Evolutionary conservation across 1,140 invertebrate genomes (phyloP), one percentile per base, ranked within the genome.

Genomic region (Aphelenchoides fujianensis): DNA sequence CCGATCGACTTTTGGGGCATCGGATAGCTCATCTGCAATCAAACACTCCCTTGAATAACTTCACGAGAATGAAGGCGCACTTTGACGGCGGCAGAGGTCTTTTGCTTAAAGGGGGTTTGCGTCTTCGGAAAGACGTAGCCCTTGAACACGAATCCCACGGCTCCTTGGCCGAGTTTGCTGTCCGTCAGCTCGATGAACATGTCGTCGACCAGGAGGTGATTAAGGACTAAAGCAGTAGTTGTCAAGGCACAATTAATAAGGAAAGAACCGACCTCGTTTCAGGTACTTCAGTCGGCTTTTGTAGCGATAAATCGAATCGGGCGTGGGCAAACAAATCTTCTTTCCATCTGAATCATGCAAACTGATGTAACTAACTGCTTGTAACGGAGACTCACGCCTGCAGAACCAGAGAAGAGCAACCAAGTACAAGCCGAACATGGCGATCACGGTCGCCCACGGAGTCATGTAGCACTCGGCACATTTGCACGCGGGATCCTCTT

Each of bases 111-210:
- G 3, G 80, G 75, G 30, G 81, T 82, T 52, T 81, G 81, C 23
- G 79, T 74, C 31, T 81, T 82, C 5, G 79, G 75, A 57, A 72
- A 81, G 0, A 81, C 79, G 52, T 79, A 81, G 36, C 79, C 79
- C 55, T 82, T 81, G 74, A 81, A 81, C 5, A 81, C 79, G 68
- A 81, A 81, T 32, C 79, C 79, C 1, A 81, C 79, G 54, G 80
- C 78, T 2, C 79, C 79, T 64, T 81, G 80, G 3, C 79, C 79
- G 3, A 81, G 69, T 34, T 81, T 81, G 36, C 57, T 77, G 54
- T 81, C 79, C 0, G 78, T 82, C 16, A 81, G 53, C 71, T 81
- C 79, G 35, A 81, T 83, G 57, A 82, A 75, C 77, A 79, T 73
- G 48, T 79, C 78, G 55, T 79, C 78, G 34, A 79, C 74, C 16